These are phyloP conservation scores for Hyposmocoma kahamanoa DNA, from an alignment of 1,140 invertebrate genomes.

Conservation along the genomic window DNA sequence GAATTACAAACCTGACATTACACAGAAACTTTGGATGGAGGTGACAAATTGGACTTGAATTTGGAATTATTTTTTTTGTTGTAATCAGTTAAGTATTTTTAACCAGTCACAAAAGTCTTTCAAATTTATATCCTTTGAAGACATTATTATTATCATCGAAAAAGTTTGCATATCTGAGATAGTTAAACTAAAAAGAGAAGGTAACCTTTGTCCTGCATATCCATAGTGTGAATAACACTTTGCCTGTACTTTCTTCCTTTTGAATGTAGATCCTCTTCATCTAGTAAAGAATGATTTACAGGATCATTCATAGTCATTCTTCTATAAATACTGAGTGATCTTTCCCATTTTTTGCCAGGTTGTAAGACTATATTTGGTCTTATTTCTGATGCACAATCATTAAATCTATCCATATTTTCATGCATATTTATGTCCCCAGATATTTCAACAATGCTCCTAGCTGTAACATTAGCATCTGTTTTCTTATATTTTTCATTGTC, in stretches of 20 bases:
- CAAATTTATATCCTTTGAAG: too few relatives aligned
- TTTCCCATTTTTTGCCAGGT: constrained; percentile 67
- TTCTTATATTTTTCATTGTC: too few relatives aligned
- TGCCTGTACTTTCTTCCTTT: constrained; percentile 65
- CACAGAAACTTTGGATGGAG: constrained; percentile 62
- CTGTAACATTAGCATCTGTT: too few relatives aligned
- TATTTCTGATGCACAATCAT: constrained; percentile 8
- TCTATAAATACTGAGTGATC: constrained; percentile 62
- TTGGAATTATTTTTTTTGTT: constrained; percentile 20
- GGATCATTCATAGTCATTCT: constrained; percentile 51
- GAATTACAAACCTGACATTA: constrained; percentile 60
- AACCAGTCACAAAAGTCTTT: background rate
- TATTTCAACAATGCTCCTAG: too few relatives aligned
- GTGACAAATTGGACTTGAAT: constrained; percentile 31
- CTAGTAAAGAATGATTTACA: constrained; percentile 41
- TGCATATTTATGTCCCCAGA: too few relatives aligned
- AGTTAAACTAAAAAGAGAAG: background rate
- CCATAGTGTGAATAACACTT: constrained; percentile 59
- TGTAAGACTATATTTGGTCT: constrained; percentile 48
- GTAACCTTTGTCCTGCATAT: constrained; percentile 51
- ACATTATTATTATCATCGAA: background rate
- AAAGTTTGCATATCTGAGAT: background rate
- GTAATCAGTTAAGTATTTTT: background rate
- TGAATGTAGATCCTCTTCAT: constrained; percentile 30
- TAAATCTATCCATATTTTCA: constrained; percentile 1